Base-by-base conservation (phyloP, 1,140 invertebrate genomes). In the Eumaeus atala region DNA sequence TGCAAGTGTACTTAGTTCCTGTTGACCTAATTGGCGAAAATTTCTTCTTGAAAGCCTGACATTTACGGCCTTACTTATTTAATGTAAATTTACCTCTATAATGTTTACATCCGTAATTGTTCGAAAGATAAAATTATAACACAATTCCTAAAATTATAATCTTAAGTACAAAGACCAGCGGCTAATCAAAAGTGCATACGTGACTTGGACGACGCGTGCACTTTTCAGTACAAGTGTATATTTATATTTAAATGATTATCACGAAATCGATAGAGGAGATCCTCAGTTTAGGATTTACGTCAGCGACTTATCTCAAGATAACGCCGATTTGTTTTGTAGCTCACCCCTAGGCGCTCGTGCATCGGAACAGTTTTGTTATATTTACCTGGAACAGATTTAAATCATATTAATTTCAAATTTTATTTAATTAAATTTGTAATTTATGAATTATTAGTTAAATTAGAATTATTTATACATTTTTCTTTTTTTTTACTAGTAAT, bases 281-380 rank as follows among this genome's bases (percentile, higher is more conserved):
- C 7, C 28, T 50, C 9, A 50, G 17, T 28, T 28, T 47, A 40
- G 38, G 55, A 44, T 50, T 42, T 44, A 51, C 40, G 49, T 47
- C 17, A 21, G 18, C 10, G n/a, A 2, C 12, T 62, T 60, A 59
- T 54, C 54, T 55, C 48, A 10, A 60, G 57, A 57, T 50, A 55
- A 44, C 12, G 17, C 12, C 17, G 14, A 44, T 44, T 17, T 9
- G 14, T 14, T 44, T 16, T 8, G 12, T 44, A 17, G 40, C 40
- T 44, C 17, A 44, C 12, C 40, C 40, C 16, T 17, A 37, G 16
- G 40, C 14, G 7, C 38, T 37, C n/a, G 1, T 37, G 3, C 1
- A 42, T 6, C 9, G 5, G 8, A 9, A 9, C 16, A 44, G 40
- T 9, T n/a, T 11, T 9, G 35, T 21, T 38, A 8, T 51, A 10